Evolutionary conservation across 2,113 vertebrate species (phyloP), one percentile per base, ranked within the genome.

Genomic region (Baryphthengus martii): DNA sequence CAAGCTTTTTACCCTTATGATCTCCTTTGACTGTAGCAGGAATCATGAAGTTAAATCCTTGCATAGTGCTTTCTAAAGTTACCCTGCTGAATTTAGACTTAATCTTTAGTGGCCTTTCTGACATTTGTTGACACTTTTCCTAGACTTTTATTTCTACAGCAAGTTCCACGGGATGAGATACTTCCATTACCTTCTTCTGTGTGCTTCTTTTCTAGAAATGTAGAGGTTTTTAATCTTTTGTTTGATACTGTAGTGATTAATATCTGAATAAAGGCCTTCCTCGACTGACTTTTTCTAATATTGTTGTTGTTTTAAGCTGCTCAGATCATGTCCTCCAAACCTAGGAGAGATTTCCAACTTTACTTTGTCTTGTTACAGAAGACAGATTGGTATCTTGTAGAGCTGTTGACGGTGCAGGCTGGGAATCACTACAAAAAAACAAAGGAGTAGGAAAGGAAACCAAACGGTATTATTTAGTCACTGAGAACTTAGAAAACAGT

Each of bases 191-290:
- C 23, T 40, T 29, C 10, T 83, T 58, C 44, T 77, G 11, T 17
- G 3, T 31, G 10, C 49, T 61, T 76, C 23, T 75, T 76, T 86
- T 45, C 59, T 53, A 15, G 12, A 66, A n/a, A 13, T 45, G 6
- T 42, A 11, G 11, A 6, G 0, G 0, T 3, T 23, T 35, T 67
- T 40, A 7, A 29, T 42, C 19, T 55, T 88, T 68, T 9, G 2
- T 3, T 74, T 89, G 40, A 84, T 71, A 50, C 6, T n/a, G 3
- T 61, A n/a, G 19, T 67, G 49, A 78, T 74, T 63, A 81, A 31
- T 50, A 15, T 15, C 21, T 65, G 33, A 65, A 15, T 74, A 76
- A 82, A 91, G 79, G 11, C 33, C 35, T 85, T 55, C 8, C 20
- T 77, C 65, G 17, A 25, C 11, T 68, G 66, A 62, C 7, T 44